phyloP scores from a whole-genome alignment of 30 jellyfish, hydroid and myxozoan genomes.

The Hydractinia echinata region DNA sequence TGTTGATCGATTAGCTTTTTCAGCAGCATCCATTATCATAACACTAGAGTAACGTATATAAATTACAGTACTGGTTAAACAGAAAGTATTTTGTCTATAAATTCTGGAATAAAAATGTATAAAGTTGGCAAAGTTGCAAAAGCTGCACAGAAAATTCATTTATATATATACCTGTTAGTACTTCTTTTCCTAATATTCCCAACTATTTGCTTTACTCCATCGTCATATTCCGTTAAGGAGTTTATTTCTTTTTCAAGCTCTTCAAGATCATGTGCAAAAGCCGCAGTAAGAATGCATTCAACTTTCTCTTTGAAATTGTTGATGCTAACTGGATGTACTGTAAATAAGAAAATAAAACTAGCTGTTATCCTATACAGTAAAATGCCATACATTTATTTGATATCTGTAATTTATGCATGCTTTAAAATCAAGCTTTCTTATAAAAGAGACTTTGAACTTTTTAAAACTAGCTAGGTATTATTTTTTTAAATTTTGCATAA shows the following conservation, averaged over 20 bases:
- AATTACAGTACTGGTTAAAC: no score
- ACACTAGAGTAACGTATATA: no score
- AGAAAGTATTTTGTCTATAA: no score
- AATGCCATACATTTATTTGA: no score
- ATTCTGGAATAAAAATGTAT: not conserved
- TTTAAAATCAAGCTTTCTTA: no score
- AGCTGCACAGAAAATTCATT: not conserved
- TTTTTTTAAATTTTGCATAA: no score
- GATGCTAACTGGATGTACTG: not conserved
- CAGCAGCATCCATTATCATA: no score
- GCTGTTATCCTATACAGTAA: no score
- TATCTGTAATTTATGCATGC: no score
- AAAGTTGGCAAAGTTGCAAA: not conserved
- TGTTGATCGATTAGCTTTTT: not conserved
- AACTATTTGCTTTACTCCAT: not conserved
- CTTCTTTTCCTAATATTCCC: not conserved
- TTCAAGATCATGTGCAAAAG: not conserved
- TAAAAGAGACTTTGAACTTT: no score
- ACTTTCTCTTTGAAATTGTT: not conserved
- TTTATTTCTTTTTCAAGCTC: constrained; percentile 8
- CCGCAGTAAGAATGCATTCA: not conserved
- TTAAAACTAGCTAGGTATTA: no score
- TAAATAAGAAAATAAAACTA: not conserved
- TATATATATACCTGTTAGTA: not conserved
- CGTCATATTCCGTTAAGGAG: constrained; percentile 5